Evolutionary conservation across 2,888 invertebrate species (phyloP).

Genomic region (Phengaris arion): DNA sequence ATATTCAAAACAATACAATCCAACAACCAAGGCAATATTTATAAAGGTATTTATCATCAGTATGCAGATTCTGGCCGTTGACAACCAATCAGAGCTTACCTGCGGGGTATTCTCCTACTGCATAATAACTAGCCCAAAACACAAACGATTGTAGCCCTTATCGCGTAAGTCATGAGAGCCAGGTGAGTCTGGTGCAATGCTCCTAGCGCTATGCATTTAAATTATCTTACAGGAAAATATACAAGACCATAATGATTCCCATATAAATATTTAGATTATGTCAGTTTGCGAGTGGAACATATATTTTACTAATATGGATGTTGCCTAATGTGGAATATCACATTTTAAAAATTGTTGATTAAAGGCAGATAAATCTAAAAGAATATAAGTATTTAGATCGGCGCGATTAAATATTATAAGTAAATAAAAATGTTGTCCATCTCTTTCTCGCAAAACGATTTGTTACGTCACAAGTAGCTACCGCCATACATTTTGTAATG

Average conservation of each 20-base stretch:
- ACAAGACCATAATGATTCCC: background rate
- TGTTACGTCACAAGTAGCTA: too few species aligned
- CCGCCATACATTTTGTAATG: too few species aligned
- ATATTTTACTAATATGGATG: background rate
- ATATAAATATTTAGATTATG: slow-evolving; percentile 9
- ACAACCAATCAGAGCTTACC: slow-evolving; percentile 26
- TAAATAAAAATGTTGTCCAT: too few species aligned
- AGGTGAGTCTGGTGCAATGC: background rate
- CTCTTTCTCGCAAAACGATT: too few species aligned
- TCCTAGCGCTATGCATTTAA: background rate
- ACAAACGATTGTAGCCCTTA: background rate
- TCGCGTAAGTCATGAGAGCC: background rate
- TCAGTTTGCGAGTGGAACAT: background rate
- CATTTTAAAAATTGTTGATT: too few species aligned
- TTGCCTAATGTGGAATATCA: too few species aligned
- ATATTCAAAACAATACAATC: background rate
- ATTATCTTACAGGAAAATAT: background rate
- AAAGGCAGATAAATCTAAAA: too few species aligned
- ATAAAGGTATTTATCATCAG: slow-evolving; percentile 20
- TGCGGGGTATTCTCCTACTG: background rate
- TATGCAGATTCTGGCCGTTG: slow-evolving; percentile 25
- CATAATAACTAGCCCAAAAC: background rate
- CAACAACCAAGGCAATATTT: background rate
- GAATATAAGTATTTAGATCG: too few species aligned
- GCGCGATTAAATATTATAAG: too few species aligned